Evolutionary conservation across 2,797 vertebrate species (phyloP).

Genomic region (Poecilia wingei): DNA sequence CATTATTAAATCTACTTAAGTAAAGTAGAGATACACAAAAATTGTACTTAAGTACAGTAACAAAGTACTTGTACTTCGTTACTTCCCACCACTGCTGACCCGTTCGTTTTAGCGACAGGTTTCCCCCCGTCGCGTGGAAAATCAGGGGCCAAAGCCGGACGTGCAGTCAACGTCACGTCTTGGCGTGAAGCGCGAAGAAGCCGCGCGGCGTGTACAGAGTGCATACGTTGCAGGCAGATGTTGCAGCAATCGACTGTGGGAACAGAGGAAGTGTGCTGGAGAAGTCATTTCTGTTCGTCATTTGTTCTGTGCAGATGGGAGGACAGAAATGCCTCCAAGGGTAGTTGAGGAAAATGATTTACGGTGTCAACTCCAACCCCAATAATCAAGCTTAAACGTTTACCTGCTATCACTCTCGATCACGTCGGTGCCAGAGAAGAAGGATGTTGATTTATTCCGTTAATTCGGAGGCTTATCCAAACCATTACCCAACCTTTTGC

Average conservation of each 20-base stretch:
- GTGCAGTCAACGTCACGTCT: constrained; percentile 9
- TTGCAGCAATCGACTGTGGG: constrained; percentile 49
- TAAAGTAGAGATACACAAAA: too few species aligned
- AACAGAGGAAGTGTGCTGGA: constrained; percentile 57
- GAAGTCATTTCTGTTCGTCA: constrained; percentile 52
- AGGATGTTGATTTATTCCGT: neutral
- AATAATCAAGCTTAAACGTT: constrained; percentile 41
- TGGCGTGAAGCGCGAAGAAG: constrained; percentile 18
- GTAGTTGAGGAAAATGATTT: constrained; percentile 52
- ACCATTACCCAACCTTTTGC: neutral
- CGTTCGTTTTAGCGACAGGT: constrained; percentile 16
- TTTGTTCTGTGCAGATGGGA: constrained; percentile 54
- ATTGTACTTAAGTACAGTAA: too few species aligned
- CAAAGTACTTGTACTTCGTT: too few species aligned
- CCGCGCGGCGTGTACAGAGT: constrained; percentile 5
- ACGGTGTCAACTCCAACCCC: constrained; percentile 19
- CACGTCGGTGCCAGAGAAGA: constrained; percentile 12
- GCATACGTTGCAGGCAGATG: constrained; percentile 48
- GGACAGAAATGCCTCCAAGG: constrained; percentile 43
- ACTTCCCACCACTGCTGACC: neutral
- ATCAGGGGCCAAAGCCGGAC: constrained; percentile 13
- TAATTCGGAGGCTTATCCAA: neutral
- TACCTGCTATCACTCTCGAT: constrained; percentile 14
- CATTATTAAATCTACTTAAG: too few species aligned
- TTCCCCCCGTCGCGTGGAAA: constrained; percentile 34